Conservation (phyloP, 2,888 invertebrate species). For the Eupithecia inturbata region DNA sequence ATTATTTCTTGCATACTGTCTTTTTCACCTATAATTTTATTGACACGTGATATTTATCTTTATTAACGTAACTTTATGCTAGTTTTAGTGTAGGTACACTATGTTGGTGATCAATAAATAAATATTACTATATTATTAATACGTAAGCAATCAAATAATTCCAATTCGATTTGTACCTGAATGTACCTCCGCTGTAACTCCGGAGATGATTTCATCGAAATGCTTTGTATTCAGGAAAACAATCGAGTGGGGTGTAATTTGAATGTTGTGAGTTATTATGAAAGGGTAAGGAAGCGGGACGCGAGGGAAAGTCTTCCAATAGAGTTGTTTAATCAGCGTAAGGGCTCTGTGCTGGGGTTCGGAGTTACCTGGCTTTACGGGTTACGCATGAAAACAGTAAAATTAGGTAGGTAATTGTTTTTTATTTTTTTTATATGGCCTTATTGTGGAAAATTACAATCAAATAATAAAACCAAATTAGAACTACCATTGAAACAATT, state of each 20-base stretch:
- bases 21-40: no score
- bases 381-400: neutral
- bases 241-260: neutral
- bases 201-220: neutral
- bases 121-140: no score
- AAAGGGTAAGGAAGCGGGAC: neutral
- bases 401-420: no score
- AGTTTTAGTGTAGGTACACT: no score
- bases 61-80: no score
- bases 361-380: neutral
- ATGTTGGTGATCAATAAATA: no score
- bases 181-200: neutral
- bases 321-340: neutral
- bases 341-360: neutral
- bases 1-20: no score
- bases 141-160: neutral
- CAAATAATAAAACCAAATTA: no score
- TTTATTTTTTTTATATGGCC: no score
- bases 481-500: no score
- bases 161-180: neutral
- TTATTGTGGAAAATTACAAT: no score
- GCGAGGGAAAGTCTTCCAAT: neutral
- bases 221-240: neutral
- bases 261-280: neutral
- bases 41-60: no score